Base-by-base conservation (phyloP, 2,797 vertebrate species). In the Steatocranus sp. region DNA sequence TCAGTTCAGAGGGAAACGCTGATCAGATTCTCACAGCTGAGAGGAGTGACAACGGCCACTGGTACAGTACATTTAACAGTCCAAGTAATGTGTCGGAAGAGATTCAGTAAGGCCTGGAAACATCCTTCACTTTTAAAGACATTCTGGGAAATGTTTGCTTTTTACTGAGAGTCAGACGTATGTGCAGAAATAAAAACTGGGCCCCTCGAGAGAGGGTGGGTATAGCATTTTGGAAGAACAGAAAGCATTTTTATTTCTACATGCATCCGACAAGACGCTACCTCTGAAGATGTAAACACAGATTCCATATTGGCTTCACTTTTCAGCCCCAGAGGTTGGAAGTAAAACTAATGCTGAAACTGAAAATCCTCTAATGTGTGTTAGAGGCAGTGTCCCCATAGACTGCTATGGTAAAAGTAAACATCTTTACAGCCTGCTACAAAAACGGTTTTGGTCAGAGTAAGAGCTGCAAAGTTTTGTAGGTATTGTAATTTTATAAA, bases 51-150 rank as follows among this genome's bases (percentile, higher is more conserved):
- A 3, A 30, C 4, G 0, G 68, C 61, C 63, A 58, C 78, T 23
- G 80, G 61, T 78, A 48, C 86, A 83, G 80, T 56, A 81, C 81
- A 51, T 79, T 43, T 86, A 90, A 85, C 85, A 88, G 85, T 91
- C 87, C 3, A 38, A 84, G 79, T 73, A 12, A 18, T 43, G 51
- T 17, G 74, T 32, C 1, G 17, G 66, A n/a, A n/a, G 46, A 50
- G n/a, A 81, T 20, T 6, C 20, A 53, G 43, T 78, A 83, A 88
- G 84, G 76, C 84, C 83, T 74, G 76, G 56, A n/a, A 49, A 54
- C 70, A 38, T 78, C 75, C 82, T 75, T 78, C 74, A 70, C 38
- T 5, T 30, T 15, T 8, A 48, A 73, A 73, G 7, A 78, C 74
- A 51, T 34, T 41, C 12, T 61, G 27, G 56, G 41, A 38, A 58